Evolutionary conservation across 2,888 invertebrate genomes (phyloP), one percentile per base, ranked within the genome.

Genomic region (Zygothrica quintamaculata): DNA sequence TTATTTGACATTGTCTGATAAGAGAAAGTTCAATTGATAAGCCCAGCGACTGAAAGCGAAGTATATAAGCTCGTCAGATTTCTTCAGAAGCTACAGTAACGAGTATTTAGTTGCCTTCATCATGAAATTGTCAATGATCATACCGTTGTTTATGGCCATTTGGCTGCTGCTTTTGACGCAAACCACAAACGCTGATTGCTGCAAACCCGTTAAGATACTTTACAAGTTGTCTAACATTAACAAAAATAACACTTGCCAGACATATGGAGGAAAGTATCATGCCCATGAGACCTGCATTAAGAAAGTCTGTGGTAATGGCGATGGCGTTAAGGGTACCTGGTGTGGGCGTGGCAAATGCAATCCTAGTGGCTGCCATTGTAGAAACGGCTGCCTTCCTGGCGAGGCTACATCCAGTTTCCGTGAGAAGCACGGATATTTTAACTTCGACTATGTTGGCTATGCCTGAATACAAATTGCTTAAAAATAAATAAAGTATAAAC

Each of bases 271-370:
- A 34, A 74, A 74, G 33, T 48, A 57, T 13, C 56, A 46, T n/a
- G 36, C 8, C 6, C 26, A 55, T 5, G 53, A 55, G 13, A 71
- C 42, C 13, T 72, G 77, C 33, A 15, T 39, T 33, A 65, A 72
- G 33, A 65, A 46, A 3, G 29, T 79, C 16, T 79, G 66, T 11
- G 57, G 52, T 43, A 61, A 72, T 4, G 59, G 74, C 0, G 52
- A 67, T 1, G 34, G 39, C 7, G 26, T 73, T 0, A 6, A 3
- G 1, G 77, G 57, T 22, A 73, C 57, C 34, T 73, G 56, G 66
- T 72, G 73, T 1, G 72, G 73, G 4, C 40, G 44, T 5, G 73
- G 62, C 46, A 61, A 9, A 1, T 75, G 77, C 51, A 75, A 75
- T 33, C 53, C 39, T 1, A 4, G 13, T 0, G 59, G 74, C 8